phyloP scores from a whole-genome alignment of 2,113 vertebrate species.

The Sigmodon hispidus region DNA sequence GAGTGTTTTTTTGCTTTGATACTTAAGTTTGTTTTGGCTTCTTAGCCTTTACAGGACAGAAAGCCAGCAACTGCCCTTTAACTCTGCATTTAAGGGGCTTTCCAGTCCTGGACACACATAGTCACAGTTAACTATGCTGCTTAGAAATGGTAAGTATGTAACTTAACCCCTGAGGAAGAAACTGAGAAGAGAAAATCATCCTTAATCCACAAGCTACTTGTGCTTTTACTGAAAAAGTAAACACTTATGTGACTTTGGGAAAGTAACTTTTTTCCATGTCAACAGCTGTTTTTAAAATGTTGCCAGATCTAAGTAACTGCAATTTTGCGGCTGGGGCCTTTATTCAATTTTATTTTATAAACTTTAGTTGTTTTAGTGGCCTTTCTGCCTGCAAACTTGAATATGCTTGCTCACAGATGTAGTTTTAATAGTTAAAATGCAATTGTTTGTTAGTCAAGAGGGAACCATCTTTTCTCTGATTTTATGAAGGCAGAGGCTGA shows the following conservation, averaged over 20 bases:
- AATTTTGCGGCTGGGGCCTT: slow-evolving; percentile 4
- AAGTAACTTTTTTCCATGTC: slow-evolving; percentile 50
- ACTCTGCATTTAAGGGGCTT: slow-evolving; percentile 46
- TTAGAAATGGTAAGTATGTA: slow-evolving; percentile 13
- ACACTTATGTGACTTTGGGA: slow-evolving; percentile 46
- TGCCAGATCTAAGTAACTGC: slow-evolving; percentile 14
- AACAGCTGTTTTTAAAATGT: slow-evolving; percentile 43
- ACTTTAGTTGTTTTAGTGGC: slow-evolving; percentile 30
- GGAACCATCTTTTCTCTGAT: neutral
- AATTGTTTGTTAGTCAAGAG: neutral
- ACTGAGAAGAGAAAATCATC: slow-evolving; percentile 34
- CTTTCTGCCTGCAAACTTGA: neutral
- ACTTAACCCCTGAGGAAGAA: slow-evolving; percentile 14
- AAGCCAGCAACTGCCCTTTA: slow-evolving; percentile 5
- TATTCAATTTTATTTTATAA: slow-evolving; percentile 39
- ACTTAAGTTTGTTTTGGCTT: slow-evolving; percentile 54
- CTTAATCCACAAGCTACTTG: slow-evolving; percentile 28
- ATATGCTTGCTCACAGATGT: neutral
- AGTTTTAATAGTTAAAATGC: slow-evolving; percentile 38
- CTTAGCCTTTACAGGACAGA: neutral
- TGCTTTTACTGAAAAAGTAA: slow-evolving; percentile 47
- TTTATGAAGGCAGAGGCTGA: neutral
- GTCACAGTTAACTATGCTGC: slow-evolving; percentile 21
- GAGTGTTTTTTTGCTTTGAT: slow-evolving; percentile 49
- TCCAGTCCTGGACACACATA: neutral